Evolutionary conservation across 1,140 invertebrate genomes (phyloP).

Genomic region (Drosophila repleta): DNA sequence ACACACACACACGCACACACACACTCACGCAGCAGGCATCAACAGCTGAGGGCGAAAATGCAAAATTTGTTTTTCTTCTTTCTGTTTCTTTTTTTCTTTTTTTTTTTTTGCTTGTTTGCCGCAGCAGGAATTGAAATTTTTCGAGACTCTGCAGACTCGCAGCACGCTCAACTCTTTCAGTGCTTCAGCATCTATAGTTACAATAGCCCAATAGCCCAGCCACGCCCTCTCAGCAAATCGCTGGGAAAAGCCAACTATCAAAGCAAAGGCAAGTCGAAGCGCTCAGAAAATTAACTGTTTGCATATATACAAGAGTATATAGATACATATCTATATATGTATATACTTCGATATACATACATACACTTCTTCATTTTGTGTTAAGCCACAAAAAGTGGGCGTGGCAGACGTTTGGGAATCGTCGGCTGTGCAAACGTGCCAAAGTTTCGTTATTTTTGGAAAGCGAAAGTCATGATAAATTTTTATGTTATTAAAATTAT

Average conservation of each 20-base stretch:
- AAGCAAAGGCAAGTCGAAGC: neutral
- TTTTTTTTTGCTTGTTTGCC: constrained; percentile 5
- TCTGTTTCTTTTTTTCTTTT: constrained; percentile 16
- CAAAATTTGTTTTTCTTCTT: constrained; percentile 30
- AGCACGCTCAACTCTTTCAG: neutral
- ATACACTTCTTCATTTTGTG: constrained; percentile 3
- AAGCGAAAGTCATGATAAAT: constrained; percentile 39
- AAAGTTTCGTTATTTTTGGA: constrained; percentile 25
- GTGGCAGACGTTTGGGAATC: constrained; percentile 34
- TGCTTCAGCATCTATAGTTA: constrained; percentile 12
- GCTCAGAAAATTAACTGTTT: constrained; percentile 17
- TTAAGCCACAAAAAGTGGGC: constrained; percentile 17
- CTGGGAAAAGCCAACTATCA: neutral
- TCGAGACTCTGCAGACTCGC: constrained; percentile 4
- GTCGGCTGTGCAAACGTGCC: constrained; percentile 28
- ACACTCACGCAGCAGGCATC: constrained; percentile 2
- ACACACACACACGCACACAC: neutral
- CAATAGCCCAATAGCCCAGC: constrained; percentile 10
- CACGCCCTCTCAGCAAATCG: constrained; percentile 3
- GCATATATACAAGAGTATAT: constrained; percentile 1
- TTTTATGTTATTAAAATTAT: constrained; percentile 49
- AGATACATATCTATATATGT: neutral
- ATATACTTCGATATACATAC: constrained; percentile 7
- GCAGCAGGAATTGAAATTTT: constrained; percentile 29
- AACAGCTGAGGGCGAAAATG: constrained; percentile 42